phyloP scores from a whole-genome alignment of 2,797 vertebrate genomes.

The Heliangelus exortis region DNA sequence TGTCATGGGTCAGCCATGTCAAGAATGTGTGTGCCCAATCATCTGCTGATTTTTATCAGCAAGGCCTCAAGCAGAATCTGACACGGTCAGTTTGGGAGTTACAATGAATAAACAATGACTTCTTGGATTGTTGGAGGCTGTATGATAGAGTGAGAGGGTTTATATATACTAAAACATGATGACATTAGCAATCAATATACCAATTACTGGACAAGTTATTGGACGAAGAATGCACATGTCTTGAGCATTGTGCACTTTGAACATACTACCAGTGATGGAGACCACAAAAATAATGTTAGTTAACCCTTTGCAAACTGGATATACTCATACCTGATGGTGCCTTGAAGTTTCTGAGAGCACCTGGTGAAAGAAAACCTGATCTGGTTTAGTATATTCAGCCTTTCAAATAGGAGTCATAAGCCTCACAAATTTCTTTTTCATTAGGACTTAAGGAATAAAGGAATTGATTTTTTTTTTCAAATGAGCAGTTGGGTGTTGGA shows the following conservation, averaged over 20 bases:
- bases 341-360: background rate
- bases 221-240: constrained; percentile 79
- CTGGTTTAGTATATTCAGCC: background rate
- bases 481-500: background rate
- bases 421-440: background rate
- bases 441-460: background rate
- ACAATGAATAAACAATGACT: constrained; percentile 97
- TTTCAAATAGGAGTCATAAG: background rate
- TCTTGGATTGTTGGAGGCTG: constrained; percentile 89
- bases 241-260: constrained; percentile 70
- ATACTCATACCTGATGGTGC: background rate
- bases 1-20: constrained; percentile 99
- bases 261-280: constrained; percentile 11
- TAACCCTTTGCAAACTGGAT: constrained; percentile 46
- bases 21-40: constrained; percentile 99
- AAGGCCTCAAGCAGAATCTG: constrained; percentile 91
- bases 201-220: constrained; percentile 95
- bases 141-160: constrained; percentile 82
- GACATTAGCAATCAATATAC: constrained; percentile 95
- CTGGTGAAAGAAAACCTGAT: background rate
- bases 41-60: constrained; percentile 98
- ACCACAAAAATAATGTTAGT: constrained; percentile 21
- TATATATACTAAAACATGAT: constrained; percentile 91
- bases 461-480: background rate
- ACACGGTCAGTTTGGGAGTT: constrained; percentile 91